Conservation (phyloP, 2,888 invertebrate genomes). For the Lepidocyrtoides sp. region DNA sequence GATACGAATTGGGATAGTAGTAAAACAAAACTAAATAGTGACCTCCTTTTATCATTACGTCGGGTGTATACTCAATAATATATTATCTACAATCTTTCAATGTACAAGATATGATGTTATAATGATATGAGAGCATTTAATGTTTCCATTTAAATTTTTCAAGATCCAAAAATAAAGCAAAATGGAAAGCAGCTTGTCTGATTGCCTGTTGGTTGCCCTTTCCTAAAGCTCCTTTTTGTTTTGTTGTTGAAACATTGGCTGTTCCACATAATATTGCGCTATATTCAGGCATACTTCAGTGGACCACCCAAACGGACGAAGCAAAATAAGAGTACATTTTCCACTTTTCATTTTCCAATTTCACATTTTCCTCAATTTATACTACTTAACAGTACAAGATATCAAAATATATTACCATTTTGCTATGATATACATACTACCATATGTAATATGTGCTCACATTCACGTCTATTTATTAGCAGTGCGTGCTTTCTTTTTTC, state of each 20-base stretch:
- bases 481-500: slow-evolving; percentile 1
- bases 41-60: slow-evolving; percentile 40
- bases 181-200: neutral
- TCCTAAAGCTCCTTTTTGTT: neutral
- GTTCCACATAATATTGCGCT: neutral
- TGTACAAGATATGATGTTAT: slow-evolving; percentile 38
- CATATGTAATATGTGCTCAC: too few species aligned
- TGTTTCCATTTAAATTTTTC: slow-evolving; percentile 26
- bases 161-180: slow-evolving; percentile 34
- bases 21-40: slow-evolving; percentile 55
- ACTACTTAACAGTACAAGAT: neutral
- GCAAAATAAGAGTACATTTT: slow-evolving; percentile 37
- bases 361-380: too few species aligned
- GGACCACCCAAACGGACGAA: slow-evolving; percentile 70
- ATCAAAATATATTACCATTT: neutral
- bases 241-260: slow-evolving; percentile 43
- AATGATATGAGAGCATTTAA: slow-evolving; percentile 18
- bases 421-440: too few species aligned
- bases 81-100: neutral
- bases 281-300: neutral
- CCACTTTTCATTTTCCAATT: too few species aligned
- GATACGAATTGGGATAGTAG: slow-evolving; percentile 38
- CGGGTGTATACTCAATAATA: slow-evolving; percentile 47
- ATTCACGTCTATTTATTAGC: neutral
- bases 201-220: neutral